Conservation (phyloP, 2,888 invertebrate genomes). For the Entomobrya proxima region DNA sequence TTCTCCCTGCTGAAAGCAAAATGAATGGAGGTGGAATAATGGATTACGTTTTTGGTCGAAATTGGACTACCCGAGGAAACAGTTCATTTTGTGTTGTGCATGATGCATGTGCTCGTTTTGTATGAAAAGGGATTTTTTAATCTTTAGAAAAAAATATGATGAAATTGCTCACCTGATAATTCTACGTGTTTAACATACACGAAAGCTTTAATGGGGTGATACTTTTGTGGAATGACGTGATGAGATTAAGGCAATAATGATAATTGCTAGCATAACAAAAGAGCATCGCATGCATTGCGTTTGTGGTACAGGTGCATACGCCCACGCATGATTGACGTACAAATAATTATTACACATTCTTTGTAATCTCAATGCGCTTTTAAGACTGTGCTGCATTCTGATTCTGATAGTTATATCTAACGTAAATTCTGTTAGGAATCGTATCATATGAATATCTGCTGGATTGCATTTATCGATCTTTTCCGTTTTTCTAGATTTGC, state of each 20-base stretch:
- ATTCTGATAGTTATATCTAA: too few species aligned
- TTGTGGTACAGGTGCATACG: not conserved
- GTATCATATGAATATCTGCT: too few species aligned
- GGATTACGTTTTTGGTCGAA: not conserved
- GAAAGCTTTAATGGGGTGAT: not conserved
- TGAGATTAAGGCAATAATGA: not conserved
- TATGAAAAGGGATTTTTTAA: not conserved
- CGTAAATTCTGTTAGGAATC: too few species aligned
- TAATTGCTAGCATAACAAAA: not conserved
- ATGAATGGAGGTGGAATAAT: not conserved
- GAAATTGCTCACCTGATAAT: slow-evolving; percentile 2
- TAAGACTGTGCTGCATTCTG: too few species aligned
- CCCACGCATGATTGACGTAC: not conserved
- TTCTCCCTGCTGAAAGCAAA: not conserved
- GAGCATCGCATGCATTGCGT: not conserved
- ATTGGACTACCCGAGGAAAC: not conserved
- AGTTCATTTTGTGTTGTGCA: not conserved
- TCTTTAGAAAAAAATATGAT: not conserved
- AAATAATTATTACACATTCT: not conserved
- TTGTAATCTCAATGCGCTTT: too few species aligned
- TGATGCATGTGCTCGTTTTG: not conserved
- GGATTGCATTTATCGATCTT: too few species aligned
- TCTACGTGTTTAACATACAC: not conserved
- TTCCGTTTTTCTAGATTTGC: too few species aligned
- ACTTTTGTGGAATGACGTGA: not conserved